Evolutionary conservation across 2,888 invertebrate species (phyloP).

Genomic region (Theodoxus fluviatilis): DNA sequence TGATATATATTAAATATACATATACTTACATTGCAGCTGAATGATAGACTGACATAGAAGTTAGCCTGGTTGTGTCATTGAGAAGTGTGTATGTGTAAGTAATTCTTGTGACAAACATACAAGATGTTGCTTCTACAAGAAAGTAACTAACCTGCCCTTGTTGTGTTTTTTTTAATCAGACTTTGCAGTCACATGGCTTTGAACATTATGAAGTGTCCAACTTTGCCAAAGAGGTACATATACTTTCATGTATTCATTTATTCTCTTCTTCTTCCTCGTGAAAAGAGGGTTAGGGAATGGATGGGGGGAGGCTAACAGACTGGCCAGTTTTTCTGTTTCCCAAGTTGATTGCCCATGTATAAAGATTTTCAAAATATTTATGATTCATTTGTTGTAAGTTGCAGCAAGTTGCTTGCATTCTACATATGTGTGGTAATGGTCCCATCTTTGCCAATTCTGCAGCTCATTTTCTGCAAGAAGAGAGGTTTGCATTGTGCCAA

Average conservation of each 20-base stretch:
- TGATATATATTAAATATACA: too few relatives aligned
- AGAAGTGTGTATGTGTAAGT: not conserved
- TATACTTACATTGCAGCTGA: too few relatives aligned
- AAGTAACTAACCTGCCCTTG: too few relatives aligned
- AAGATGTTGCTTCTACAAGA: not conserved
- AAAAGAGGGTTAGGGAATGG: too few relatives aligned
- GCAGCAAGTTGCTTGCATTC: not conserved
- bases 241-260: too few relatives aligned
- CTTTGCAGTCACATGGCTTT: constrained; percentile 41
- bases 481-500: too few relatives aligned
- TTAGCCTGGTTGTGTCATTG: not conserved
- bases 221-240: constrained; percentile 52
- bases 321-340: too few relatives aligned
- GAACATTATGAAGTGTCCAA: constrained; percentile 60
- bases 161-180: constrained; percentile 35
- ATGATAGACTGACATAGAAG: not conserved
- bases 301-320: too few relatives aligned
- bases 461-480: too few relatives aligned
- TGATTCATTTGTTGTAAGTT: not conserved
- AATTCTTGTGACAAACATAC: not conserved
- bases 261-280: too few relatives aligned
- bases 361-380: not conserved
- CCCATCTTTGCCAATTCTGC: too few relatives aligned
- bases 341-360: not conserved
- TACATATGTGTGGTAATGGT: too few relatives aligned